Evolutionary conservation across 2,113 vertebrate species (phyloP).

Genomic region (Galeopterus variegatus): DNA sequence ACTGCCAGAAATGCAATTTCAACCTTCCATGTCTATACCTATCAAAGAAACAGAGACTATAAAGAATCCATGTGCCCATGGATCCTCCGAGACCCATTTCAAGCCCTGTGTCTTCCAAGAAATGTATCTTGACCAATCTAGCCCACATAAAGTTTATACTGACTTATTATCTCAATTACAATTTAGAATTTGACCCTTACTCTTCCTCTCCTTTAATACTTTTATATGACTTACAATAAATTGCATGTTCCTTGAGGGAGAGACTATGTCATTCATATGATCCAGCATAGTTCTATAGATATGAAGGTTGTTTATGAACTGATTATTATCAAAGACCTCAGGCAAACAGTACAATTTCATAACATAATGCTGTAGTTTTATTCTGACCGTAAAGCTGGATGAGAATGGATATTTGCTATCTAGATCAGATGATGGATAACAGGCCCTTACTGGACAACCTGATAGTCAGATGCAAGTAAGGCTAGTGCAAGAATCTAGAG

Average conservation of each 20-base stretch:
- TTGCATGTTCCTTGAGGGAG: not conserved
- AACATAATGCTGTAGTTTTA: not conserved
- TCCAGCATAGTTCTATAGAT: not conserved
- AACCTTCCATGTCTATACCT: not conserved
- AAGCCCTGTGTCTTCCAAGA: not conserved
- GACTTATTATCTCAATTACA: not conserved
- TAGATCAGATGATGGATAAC: not conserved
- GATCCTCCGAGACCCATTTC: not conserved
- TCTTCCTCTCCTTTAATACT: not conserved
- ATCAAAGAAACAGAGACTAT: not conserved
- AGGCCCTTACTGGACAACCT: not conserved
- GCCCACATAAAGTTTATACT: not conserved
- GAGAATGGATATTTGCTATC: not conserved
- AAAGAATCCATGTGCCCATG: not conserved
- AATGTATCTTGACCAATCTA: not conserved
- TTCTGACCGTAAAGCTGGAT: not conserved
- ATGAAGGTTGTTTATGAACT: not conserved
- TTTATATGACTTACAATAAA: not conserved
- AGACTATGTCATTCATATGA: not conserved
- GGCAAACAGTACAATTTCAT: not conserved
- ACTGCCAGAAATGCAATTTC: constrained; percentile 20
- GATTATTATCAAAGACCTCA: not conserved
- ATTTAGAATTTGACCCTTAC: not conserved
- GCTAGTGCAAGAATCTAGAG: not conserved
- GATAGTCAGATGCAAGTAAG: not conserved